Conservation (phyloP, 2,797 vertebrate genomes). For the Lindbergichthys nudifrons region DNA sequence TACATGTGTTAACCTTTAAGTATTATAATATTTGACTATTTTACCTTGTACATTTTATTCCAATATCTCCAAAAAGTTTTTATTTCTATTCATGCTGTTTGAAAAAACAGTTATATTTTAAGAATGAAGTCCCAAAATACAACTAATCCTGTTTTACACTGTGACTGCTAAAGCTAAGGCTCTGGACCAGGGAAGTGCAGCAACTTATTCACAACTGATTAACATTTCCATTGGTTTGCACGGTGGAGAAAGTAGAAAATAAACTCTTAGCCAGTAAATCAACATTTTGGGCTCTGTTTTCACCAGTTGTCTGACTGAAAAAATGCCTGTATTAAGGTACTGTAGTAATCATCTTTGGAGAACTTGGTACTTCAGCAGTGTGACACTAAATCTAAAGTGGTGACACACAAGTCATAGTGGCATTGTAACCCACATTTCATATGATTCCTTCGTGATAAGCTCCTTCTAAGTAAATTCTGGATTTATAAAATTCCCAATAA, state of each 20-base stretch:
- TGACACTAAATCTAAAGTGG: not conserved
- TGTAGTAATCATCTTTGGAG: constrained; percentile 16
- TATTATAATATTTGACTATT: constrained; percentile 19
- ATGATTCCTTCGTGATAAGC: constrained; percentile 1
- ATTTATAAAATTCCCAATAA: not conserved
- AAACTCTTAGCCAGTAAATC: constrained; percentile 7
- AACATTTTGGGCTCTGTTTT: constrained; percentile 12
- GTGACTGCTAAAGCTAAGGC: not conserved
- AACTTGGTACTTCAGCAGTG: not conserved
- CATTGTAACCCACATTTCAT: not conserved
- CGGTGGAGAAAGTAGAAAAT: not conserved
- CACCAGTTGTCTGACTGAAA: not conserved
- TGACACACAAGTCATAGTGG: not conserved
- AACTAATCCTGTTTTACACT: constrained; percentile 3
- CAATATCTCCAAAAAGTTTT: not conserved
- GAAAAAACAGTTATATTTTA: not conserved
- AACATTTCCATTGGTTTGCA: constrained; percentile 1
- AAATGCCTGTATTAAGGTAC: not conserved
- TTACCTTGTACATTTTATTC: not conserved
- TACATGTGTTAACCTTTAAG: constrained; percentile 4
- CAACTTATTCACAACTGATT: constrained; percentile 18
- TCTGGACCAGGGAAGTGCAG: constrained; percentile 7
- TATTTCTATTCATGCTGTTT: not conserved
- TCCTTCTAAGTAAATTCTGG: constrained; percentile 6
- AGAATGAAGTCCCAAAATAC: constrained; percentile 4